These are phyloP conservation scores for Alligator sinensis DNA, from an alignment of 2,113 vertebrate genomes.

Conservation along the genomic window DNA sequence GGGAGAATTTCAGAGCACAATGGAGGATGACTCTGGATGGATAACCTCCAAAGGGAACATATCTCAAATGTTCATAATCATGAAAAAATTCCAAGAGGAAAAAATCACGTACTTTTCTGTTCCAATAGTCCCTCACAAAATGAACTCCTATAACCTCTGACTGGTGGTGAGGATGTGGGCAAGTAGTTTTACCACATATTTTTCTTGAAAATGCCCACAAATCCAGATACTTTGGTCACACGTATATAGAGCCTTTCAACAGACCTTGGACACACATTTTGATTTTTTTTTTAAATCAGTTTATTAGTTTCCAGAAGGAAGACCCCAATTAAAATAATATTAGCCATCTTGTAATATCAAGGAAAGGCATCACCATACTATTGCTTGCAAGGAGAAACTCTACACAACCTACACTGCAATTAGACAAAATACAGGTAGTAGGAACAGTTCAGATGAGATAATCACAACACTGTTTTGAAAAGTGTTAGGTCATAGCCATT, in stretches of 20 bases:
- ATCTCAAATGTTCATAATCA: accelerated
- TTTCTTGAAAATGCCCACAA: not conserved
- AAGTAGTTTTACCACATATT: accelerated
- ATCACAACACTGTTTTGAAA: not conserved
- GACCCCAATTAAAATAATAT: not conserved
- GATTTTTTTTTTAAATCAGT: not conserved
- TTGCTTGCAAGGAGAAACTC: not conserved
- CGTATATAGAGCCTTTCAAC: accelerated
- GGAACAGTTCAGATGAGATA: not conserved
- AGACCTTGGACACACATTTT: not conserved
- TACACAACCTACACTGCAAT: not conserved
- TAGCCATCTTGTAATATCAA: not conserved
- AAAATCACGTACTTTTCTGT: not conserved
- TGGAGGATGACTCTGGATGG: accelerated
- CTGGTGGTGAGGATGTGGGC: accelerated
- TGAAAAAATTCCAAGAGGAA: not conserved
- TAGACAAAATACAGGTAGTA: accelerated
- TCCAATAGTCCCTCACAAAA: accelerated
- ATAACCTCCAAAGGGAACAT: not conserved
- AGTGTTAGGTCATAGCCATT: not conserved
- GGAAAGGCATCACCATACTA: not conserved
- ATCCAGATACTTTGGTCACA: not conserved
- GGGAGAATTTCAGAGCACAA: not conserved
- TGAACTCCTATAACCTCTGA: not conserved
- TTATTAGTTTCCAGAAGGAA: not conserved